Base-by-base conservation (phyloP, 2,113 vertebrate genomes). In the Acrocephalus arundinaceus region DNA sequence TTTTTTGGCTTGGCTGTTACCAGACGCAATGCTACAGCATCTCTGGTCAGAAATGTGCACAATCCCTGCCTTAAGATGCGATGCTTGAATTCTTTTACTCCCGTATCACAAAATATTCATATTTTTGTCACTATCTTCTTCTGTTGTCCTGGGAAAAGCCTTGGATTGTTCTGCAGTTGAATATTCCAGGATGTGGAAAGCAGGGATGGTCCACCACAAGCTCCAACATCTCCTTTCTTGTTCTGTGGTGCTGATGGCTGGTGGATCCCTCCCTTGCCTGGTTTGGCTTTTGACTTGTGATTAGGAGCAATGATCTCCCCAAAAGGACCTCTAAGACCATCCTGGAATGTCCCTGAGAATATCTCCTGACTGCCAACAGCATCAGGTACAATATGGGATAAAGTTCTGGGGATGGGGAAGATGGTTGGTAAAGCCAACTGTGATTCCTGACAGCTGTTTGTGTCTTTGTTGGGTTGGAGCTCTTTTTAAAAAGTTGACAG, bases 311-410 rank as follows among this genome's bases (percentile, higher is more conserved):
- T 52, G 5, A 15, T 18, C 20, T 72, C 71, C 22, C 35, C 45
- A 31, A 68, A 91, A 77, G 2, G 3, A 65, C 14, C 11, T 83
- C 27, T 80, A 24, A 70, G 19, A 33, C 25, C 39, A 59, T 14
- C 22, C 12, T 27, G 48, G 54, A 30, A 15, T 8, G 10, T 5
- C 17, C 0, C 1, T 57, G 66, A 43, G 11, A 12, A 3, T 14
- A 63, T 7, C 37, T 57, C 20, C 25, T 28, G n/a, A 19, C 23
- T 48, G 33, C 21, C 22, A 63, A 9, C 46, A 58, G 15, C 55
- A 43, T 23, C 25, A 63, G 51, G 12, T 27, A 15, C 0, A 5
- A 30, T 4, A 8, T 14, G 15, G 16, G 35, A 31, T 17, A n/a
- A 12, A 35, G 7, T 22, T 10, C 23, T 57, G 49, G 7, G 19